A percentile compares a stretch with the other conserved stretches of the same genome.
phyloP scores from a whole-genome alignment of 2,888 invertebrate genomes.

The Zelleria hepariella region DNA sequence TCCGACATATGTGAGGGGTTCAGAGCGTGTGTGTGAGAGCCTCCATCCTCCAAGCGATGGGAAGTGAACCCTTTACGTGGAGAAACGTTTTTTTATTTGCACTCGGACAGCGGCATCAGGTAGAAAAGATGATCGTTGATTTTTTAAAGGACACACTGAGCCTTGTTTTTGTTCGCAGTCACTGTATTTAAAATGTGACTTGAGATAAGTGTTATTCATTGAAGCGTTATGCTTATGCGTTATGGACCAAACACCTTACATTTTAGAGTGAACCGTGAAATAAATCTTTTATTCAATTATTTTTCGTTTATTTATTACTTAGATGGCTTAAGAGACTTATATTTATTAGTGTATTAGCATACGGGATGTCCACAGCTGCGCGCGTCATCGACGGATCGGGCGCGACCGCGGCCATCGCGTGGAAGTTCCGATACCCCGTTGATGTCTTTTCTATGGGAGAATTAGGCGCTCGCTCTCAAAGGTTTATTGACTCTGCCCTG shows the following conservation, averaged over 20 bases:
- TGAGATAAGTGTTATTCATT: not conserved
- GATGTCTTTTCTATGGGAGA: slow-evolving; percentile 61
- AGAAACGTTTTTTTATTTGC: slow-evolving; percentile 72
- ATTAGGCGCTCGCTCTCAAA: slow-evolving; percentile 43
- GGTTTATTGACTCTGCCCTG: slow-evolving; percentile 40
- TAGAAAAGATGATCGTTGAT: slow-evolving; percentile 71
- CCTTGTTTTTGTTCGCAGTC: slow-evolving; percentile 42
- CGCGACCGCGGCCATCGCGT: not conserved
- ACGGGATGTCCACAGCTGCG: not conserved
- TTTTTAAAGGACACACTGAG: slow-evolving; percentile 65
- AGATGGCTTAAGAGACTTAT: not conserved
- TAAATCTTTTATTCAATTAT: not conserved
- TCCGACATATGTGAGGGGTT: slow-evolving; percentile 2
- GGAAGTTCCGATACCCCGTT: slow-evolving; percentile 26
- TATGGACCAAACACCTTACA: not conserved
- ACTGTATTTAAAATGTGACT: slow-evolving; percentile 22
- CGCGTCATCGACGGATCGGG: not conserved
- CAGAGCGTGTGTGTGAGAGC: slow-evolving; percentile 27
- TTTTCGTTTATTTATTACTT: not conserved
- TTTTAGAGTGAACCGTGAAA: not conserved
- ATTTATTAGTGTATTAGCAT: not conserved
- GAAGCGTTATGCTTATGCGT: not conserved
- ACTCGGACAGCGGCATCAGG: slow-evolving; percentile 71
- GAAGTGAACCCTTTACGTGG: slow-evolving; percentile 73
- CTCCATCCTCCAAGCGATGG: slow-evolving; percentile 64